Conservation (phyloP, 2,113 vertebrate species). For the Scatophagus argus region DNA sequence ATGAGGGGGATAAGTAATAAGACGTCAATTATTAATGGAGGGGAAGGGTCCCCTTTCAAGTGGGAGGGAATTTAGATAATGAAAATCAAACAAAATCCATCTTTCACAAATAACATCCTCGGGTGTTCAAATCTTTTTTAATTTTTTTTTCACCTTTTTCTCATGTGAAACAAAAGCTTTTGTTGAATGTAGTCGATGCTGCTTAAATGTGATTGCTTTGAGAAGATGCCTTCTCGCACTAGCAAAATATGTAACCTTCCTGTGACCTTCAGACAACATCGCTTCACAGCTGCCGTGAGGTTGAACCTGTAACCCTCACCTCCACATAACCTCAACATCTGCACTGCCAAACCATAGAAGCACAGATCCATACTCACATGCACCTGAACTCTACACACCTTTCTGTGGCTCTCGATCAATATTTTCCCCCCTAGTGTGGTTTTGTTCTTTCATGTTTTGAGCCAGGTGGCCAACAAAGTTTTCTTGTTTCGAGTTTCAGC, state of each 20-base stretch:
- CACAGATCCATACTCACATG: slow-evolving; percentile 51
- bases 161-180: slow-evolving; percentile 19
- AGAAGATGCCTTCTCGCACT: slow-evolving; percentile 7
- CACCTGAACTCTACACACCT: slow-evolving; percentile 71
- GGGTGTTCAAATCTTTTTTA: slow-evolving; percentile 43
- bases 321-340: slow-evolving; percentile 71
- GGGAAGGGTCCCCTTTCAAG: slow-evolving; percentile 81
- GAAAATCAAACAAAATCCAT: slow-evolving; percentile 77
- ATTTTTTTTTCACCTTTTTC: not conserved
- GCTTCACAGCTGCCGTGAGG: slow-evolving; percentile 45
- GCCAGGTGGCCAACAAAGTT: slow-evolving; percentile 54
- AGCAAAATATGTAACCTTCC: slow-evolving; percentile 32
- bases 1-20: slow-evolving; percentile 73
- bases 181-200: not conserved
- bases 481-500: slow-evolving; percentile 38
- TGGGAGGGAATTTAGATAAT: slow-evolving; percentile 75
- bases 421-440: slow-evolving; percentile 30
- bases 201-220: slow-evolving; percentile 10
- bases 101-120: slow-evolving; percentile 58
- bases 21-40: slow-evolving; percentile 83
- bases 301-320: slow-evolving; percentile 68
- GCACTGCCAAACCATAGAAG: slow-evolving; percentile 53
- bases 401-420: slow-evolving; percentile 71
- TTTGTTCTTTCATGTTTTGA: slow-evolving; percentile 75
- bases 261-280: slow-evolving; percentile 31